Conservation (phyloP, 2,797 vertebrate genomes). For the Netta rufina region DNA sequence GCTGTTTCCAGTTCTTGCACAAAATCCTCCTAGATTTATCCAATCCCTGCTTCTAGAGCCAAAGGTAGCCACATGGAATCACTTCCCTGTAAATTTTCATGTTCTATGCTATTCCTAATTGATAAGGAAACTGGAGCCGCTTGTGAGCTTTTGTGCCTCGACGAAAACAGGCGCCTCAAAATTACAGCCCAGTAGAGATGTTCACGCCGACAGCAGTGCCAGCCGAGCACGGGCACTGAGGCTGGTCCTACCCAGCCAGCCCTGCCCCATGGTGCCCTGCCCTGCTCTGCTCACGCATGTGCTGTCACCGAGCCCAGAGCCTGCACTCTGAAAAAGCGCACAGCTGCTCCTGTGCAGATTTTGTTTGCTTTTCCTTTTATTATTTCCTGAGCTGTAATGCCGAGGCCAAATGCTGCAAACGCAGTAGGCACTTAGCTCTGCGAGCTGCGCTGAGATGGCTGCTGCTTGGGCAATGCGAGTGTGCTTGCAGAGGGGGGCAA, state of each 20-base stretch:
- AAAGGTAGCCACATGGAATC: background rate
- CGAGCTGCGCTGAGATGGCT: background rate
- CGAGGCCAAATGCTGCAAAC: background rate
- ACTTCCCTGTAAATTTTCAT: background rate
- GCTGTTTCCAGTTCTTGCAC: background rate
- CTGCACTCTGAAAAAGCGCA: background rate
- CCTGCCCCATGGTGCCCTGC: too few relatives aligned
- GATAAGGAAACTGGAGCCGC: background rate
- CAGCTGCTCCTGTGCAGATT: background rate
- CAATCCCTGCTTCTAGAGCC: background rate
- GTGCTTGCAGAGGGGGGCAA: background rate
- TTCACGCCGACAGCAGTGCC: background rate
- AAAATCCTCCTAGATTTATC: background rate
- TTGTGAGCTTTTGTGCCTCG: background rate
- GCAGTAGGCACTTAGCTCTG: background rate
- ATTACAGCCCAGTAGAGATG: background rate
- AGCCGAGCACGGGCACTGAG: too few relatives aligned
- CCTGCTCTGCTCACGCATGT: too few relatives aligned
- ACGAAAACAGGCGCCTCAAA: background rate
- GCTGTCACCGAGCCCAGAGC: too few relatives aligned
- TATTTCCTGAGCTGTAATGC: background rate
- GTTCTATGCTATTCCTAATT: background rate
- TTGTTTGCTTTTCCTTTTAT: background rate
- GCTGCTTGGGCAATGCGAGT: too few relatives aligned
- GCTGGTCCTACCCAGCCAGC: too few relatives aligned